Evolutionary conservation across 2,113 vertebrate genomes (phyloP), one percentile per base, ranked within the genome.

Genomic region (Alexandromys fortis): DNA sequence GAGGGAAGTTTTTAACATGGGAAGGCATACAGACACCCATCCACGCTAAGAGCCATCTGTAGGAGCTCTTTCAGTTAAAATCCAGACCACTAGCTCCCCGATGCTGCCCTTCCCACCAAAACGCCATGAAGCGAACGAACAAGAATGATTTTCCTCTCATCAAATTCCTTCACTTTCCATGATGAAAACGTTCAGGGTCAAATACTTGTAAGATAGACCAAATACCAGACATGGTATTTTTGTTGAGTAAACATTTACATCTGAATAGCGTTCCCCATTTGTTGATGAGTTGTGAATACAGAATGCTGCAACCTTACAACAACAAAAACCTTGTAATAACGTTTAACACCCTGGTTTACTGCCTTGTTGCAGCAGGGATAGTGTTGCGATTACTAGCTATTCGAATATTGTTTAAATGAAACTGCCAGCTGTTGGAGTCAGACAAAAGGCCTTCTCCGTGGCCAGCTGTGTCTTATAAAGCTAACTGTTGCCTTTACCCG

Each of bases 381-480:
- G 86, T 94, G 94, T 96, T 87, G 68, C 91, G 78, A 94, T 95
- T 97, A 88, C 92, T 97, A 93, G 97, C 95, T 97, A 17, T 95
- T 97, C 96, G 97, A 95, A 97, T 92, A 98, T 97, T 96, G 97
- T 98, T 96, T 98, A 97, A 98, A 97, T 94, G 97, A 92, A 98
- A 97, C 94, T 94, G 89, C 98, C 98, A 98, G 98, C 98, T 98
- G 98, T 97, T 94, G 61, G 61, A 95, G 93, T 49, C 97, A 89
- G 88, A 97, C 97, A 97, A 98, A 98, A 98, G 8, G 91, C 94
- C 88, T 91, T 98, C 68, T 94, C 88, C 92, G 58, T 78, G 95
- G 97, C 98, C 98, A 98, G 98, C 98, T 98, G 98, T 97, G 96
- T 97, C 98, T 94, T 98, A 98, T 98, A 98, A 98, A 98, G 98